These are phyloP conservation scores for Drosophila athabasca DNA, from an alignment of 1,140 invertebrate genomes.

Conservation along the genomic window DNA sequence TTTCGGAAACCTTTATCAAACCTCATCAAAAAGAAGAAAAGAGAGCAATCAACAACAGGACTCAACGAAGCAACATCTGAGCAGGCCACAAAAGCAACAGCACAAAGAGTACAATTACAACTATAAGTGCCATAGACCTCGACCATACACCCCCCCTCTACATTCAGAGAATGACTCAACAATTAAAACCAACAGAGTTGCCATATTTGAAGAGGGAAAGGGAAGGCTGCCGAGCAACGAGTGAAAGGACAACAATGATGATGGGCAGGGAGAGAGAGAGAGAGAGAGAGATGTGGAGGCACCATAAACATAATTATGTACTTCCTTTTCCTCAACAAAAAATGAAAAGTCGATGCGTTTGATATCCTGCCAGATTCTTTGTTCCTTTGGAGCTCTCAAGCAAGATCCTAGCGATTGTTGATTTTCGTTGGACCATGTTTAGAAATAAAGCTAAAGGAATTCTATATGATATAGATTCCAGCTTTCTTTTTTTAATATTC, in stretches of 20 bases:
- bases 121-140: conserved; percentile 35
- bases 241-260: conserved; percentile 50
- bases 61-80: conserved; percentile 36
- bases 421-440: no score
- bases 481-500: no score
- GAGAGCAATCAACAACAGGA: conserved; percentile 40
- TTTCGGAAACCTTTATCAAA: conserved; percentile 5
- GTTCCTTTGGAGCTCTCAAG: no score
- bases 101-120: conserved; percentile 68
- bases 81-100: conserved; percentile 46
- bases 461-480: no score
- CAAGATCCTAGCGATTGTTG: no score
- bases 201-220: conserved; percentile 66
- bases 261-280: conserved; percentile 9
- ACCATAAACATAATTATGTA: conserved; percentile 74
- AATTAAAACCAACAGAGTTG: conserved; percentile 76
- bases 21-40: conserved; percentile 17
- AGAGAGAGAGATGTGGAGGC: conserved; percentile 1
- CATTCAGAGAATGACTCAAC: conserved; percentile 44
- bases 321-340: conserved; percentile 43
- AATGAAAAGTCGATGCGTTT: neutral
- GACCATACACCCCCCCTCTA: conserved; percentile 2
- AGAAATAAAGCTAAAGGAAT: no score
- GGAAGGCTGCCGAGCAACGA: conserved; percentile 31
- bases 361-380: no score